Evolutionary conservation across 2,888 invertebrate species (phyloP), one percentile per base, ranked within the genome.

Genomic region (Plagiodera versicolora): DNA sequence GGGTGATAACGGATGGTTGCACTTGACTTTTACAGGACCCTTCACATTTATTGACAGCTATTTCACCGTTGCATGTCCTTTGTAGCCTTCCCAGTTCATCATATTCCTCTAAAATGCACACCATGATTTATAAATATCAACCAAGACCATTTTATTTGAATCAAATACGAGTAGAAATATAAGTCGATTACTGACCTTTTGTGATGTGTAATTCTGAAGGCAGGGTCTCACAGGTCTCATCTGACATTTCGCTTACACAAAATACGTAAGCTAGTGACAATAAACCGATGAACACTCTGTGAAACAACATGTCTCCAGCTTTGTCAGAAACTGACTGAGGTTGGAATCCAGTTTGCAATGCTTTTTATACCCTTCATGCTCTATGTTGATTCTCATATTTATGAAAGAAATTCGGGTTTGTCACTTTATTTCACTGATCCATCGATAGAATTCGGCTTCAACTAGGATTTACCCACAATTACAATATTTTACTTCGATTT

Each of bases 11-110:
- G 52, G 94, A 94, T 1, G 95, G 95, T 74, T 94, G 92, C 50
- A 95, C 94, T 82, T 94, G 94, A 67, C 95, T 96, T 68, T 86
- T 90, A 77, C 96, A 96, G 67, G 91, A 88, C 19, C 96, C 96
- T 79, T 96, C 96, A 76, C 96, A 96, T 83, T 95, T 96, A 76
- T 92, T 95, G 0, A 96, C 94, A 11, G 87, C 89, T 46, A 96
- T 87, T 80, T 94, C 94, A 0, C 93, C 94, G 76, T 91, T 94
- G 76, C 96, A 96, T 11, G 93, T 93, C 74, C 95, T 84, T 71
- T 89, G 84, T 71, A 95, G 82, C 68, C 91, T 83, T n/a, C 94
- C 94, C 72, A 90, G 82, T 67, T 94, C 93, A 73, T 93, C 91
- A 74, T 90, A 94, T 78, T 95, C 94, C 82, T 95, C 95, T 92